These are phyloP conservation scores for Busseola fusca DNA, from an alignment of 2,888 invertebrate species.

Conservation along the genomic window DNA sequence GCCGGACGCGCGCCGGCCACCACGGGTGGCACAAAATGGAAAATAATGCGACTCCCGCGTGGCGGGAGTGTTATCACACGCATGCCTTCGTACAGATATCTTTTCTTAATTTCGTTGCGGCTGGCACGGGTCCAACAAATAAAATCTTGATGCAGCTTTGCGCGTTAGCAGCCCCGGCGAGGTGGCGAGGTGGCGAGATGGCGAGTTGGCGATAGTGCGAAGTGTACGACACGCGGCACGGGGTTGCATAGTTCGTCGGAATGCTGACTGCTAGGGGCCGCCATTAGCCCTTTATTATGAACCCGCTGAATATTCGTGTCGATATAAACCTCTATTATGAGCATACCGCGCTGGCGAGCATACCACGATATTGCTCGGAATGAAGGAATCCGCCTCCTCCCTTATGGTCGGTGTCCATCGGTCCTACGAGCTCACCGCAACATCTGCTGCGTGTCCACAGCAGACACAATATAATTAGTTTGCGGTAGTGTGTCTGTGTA, in stretches of 20 bases:
- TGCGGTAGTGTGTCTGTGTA: background rate
- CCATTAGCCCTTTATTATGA: constrained; percentile 40
- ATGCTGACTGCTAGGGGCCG: constrained; percentile 19
- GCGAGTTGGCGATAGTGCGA: background rate
- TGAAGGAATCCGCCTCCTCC: background rate
- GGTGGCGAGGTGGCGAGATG: no score
- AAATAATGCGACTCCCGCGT: constrained; percentile 22
- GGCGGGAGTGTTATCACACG: constrained; percentile 1
- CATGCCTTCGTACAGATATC: constrained; percentile 19
- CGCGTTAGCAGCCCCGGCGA: constrained; percentile 22
- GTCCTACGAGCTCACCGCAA: background rate
- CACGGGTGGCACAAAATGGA: background rate
- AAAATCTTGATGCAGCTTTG: constrained; percentile 35
- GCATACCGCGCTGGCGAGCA: background rate
- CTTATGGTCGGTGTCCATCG: no score
- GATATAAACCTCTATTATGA: constrained; percentile 18
- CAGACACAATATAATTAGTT: constrained; percentile 5
- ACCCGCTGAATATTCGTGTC: constrained; percentile 24
- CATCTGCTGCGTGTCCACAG: constrained; percentile 1
- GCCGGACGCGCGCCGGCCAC: background rate
- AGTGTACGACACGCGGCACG: constrained; percentile 4
- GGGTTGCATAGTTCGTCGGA: constrained; percentile 10
- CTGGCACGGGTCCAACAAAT: constrained; percentile 54
- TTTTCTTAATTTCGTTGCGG: constrained; percentile 34
- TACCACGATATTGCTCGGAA: constrained; percentile 1